Conservation (phyloP, 2,113 vertebrate genomes). For the Danionella cerebrum region DNA sequence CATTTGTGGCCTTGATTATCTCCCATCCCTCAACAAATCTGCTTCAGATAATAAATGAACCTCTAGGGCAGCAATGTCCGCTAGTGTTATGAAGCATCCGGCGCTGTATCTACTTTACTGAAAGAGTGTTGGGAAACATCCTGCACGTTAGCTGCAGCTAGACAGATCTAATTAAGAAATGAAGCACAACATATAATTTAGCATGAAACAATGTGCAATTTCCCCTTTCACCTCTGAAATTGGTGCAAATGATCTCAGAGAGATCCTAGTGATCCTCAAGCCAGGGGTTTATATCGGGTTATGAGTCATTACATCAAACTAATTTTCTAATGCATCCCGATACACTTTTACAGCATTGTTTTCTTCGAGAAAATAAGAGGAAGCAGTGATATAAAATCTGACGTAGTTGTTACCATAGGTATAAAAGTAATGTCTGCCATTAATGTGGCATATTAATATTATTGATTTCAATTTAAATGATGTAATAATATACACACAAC, state of each 20-base stretch:
- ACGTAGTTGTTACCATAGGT: too few relatives aligned
- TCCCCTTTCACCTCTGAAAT: conserved; percentile 27
- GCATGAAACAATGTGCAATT: conserved; percentile 19
- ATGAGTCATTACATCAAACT: conserved; percentile 23
- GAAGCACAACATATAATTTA: conserved; percentile 40
- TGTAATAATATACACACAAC: too few relatives aligned
- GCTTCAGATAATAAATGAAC: conserved; percentile 44
- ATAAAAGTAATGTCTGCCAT: too few relatives aligned
- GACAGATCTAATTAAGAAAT: conserved; percentile 46
- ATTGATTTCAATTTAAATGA: too few relatives aligned
- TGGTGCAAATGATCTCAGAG: conserved; percentile 42
- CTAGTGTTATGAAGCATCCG: conserved; percentile 53
- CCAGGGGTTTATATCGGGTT: conserved; percentile 18
- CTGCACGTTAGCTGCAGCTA: conserved; percentile 33
- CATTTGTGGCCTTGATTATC: conserved; percentile 40
- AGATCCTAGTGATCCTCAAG: too few relatives aligned
- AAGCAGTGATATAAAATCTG: too few relatives aligned
- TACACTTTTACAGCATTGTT: too few relatives aligned
- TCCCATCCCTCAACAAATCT: conserved; percentile 20
- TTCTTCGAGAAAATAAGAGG: neutral
- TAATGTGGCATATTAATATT: too few relatives aligned
- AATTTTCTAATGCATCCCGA: too few relatives aligned
- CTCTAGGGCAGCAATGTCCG: conserved; percentile 8
- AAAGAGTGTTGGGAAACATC: conserved; percentile 30
- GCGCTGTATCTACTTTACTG: conserved; percentile 46